These are phyloP conservation scores for Sebastes schlegelii DNA, from an alignment of 2,113 vertebrate genomes.

Conservation along the genomic window DNA sequence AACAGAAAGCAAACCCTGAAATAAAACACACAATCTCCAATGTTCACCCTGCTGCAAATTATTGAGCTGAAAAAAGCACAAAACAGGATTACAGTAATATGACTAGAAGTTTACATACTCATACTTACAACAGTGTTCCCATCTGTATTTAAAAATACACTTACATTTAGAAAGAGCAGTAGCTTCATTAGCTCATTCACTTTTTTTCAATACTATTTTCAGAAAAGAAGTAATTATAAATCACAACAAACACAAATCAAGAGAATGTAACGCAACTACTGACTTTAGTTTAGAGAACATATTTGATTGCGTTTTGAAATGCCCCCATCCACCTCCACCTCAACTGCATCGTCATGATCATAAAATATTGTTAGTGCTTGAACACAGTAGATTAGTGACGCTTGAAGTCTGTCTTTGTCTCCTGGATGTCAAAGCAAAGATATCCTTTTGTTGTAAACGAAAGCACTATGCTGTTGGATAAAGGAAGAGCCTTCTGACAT, in stretches of 20 bases:
- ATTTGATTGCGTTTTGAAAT: constrained; percentile 68
- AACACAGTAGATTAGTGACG: constrained; percentile 81
- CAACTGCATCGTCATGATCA: constrained; percentile 50
- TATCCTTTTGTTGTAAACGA: constrained; percentile 87
- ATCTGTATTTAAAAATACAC: constrained; percentile 29
- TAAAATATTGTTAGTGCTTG: constrained; percentile 83
- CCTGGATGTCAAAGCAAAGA: constrained; percentile 84
- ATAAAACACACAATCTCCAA: constrained; percentile 25
- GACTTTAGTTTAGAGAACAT: constrained; percentile 58
- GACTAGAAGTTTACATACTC: constrained; percentile 37
- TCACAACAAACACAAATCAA: constrained; percentile 36
- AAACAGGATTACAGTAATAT: constrained; percentile 21
- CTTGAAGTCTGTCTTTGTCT: constrained; percentile 83
- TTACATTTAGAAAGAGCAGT: constrained; percentile 19
- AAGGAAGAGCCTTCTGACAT: constrained; percentile 87
- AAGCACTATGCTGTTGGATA: constrained; percentile 90
- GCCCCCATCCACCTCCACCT: constrained; percentile 62
- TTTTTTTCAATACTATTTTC: constrained; percentile 32
- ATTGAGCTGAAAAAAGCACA: constrained; percentile 29
- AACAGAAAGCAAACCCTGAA: constrained; percentile 23
- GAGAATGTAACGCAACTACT: constrained; percentile 63
- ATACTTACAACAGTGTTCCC: constrained; percentile 23
- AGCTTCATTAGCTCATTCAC: constrained; percentile 23
- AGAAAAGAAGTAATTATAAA: constrained; percentile 25
- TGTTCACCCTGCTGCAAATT: constrained; percentile 11